Base-by-base conservation (phyloP, 2,113 vertebrate genomes). In the Struthio camelus region DNA sequence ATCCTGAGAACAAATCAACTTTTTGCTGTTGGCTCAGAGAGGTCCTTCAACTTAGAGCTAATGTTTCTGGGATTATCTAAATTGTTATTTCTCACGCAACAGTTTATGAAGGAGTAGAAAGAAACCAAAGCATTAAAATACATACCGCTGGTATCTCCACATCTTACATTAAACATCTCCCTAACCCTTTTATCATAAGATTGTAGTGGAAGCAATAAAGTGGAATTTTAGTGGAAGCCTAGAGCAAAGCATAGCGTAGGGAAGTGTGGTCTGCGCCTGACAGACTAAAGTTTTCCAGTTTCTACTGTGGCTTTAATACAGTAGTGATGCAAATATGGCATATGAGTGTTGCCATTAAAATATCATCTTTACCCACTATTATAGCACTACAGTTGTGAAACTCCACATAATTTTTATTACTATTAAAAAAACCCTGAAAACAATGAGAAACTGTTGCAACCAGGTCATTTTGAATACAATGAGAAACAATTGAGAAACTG, bases 331-430 rank as follows among this genome's bases (percentile, higher is more conserved):
- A 87, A 80, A 83, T 77, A 67, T 22, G 32, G 66, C 64, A 46
- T 1, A 42, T 0, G 1, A 64, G 89, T 87, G 89, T 93, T 89
- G 44, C 79, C 64, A 83, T 80, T 83, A 87, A 38, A 66, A 71
- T 80, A 75, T 80, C 62, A 75, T 54, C 12, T 32, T 89, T 75
- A 46, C 36, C 36, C n/a, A 62, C 48, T 56, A 28, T 23, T 85
- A 17, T 51, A 82, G n/a, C 54, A 87, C 22, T 59, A 30, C 10
- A 32, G 15, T 66, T 96, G 72, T 84, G 94, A 96, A 94, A 95
- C 67, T n/a, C 6, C 69, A 51, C 18, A 25, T 62, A 22, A 34
- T 50, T 90, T 85, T 64, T 69, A 48, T 30, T 81, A 61, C 18
- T 69, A 30, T 62, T 76, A 56, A 87, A 89, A 91, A 38, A 11